A percentile compares a stretch with the other conserved stretches of the same genome.
These are phyloP conservation scores for Aradophagus sp. DNA, from an alignment of 1,140 invertebrate species.

Conservation along the genomic window DNA sequence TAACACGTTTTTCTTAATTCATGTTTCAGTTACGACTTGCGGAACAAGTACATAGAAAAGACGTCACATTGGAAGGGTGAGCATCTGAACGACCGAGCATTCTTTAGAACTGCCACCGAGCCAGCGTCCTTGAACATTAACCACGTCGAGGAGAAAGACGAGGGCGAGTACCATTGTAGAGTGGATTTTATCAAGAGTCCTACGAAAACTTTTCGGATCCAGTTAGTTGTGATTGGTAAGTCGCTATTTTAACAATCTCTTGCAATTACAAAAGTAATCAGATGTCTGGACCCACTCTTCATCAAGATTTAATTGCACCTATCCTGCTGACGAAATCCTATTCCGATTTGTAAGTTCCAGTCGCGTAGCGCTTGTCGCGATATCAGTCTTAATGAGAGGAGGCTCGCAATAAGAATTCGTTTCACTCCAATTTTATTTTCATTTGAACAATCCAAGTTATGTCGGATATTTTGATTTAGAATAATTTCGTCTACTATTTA, in stretches of 20 bases:
- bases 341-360: no score
- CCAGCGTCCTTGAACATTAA: slow-evolving; percentile 79
- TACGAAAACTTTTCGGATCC: slow-evolving; percentile 85
- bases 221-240: slow-evolving; percentile 88
- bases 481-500: no score
- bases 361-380: no score
- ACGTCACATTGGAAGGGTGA: slow-evolving; percentile 78
- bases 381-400: no score
- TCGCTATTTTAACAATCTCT: slow-evolving; percentile 61
- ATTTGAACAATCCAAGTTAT: no score
- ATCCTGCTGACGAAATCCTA: background rate
- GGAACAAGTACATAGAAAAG: slow-evolving; percentile 75
- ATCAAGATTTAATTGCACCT: slow-evolving; percentile 10
- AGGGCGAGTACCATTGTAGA: slow-evolving; percentile 84
- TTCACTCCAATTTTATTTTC: no score
- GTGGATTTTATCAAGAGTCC: slow-evolving; percentile 89
- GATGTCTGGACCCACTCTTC: slow-evolving; percentile 19
- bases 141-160: slow-evolving; percentile 80
- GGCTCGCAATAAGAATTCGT: no score
- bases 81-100: slow-evolving; percentile 76
- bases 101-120: slow-evolving; percentile 75
- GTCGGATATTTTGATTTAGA: no score
- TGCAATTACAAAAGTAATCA: slow-evolving; percentile 34
- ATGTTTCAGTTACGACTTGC: slow-evolving; percentile 78
- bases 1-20: slow-evolving; percentile 13